Evolutionary conservation across 2,113 vertebrate genomes (phyloP).

Genomic region (Gadus macrocephalus): DNA sequence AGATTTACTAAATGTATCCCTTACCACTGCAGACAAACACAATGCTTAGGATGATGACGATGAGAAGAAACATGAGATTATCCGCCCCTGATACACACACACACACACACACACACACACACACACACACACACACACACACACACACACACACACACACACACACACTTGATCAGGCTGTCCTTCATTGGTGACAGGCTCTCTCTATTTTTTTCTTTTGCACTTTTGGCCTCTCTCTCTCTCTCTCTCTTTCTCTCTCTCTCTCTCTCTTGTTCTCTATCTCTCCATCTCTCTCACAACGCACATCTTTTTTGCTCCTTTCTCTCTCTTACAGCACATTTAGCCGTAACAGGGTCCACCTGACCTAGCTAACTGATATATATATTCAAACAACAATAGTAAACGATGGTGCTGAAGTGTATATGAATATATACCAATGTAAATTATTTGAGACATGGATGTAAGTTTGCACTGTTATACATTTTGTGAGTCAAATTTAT

Average conservation of each 20-base stretch:
- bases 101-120: too few species aligned
- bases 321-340: constrained; percentile 34
- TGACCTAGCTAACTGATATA: constrained; percentile 60
- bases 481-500: constrained; percentile 67
- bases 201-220: too few species aligned
- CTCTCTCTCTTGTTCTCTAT: neutral
- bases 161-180: too few species aligned
- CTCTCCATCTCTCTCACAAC: constrained; percentile 6
- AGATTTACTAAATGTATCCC: too few species aligned
- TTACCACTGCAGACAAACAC: too few species aligned
- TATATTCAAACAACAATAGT: constrained; percentile 72
- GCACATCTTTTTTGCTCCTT: neutral
- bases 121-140: too few species aligned
- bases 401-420: constrained; percentile 78
- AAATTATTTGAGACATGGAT: constrained; percentile 72
- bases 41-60: too few species aligned
- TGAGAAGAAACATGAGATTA: too few species aligned
- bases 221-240: too few species aligned
- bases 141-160: too few species aligned
- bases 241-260: neutral
- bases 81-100: too few species aligned
- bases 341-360: constrained; percentile 49
- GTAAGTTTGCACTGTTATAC: constrained; percentile 68
- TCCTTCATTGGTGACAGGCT: too few species aligned
- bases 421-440: constrained; percentile 62